Percentiles rank a stretch among this genome's conserved stretches.
phyloP scores from a whole-genome alignment of 1,140 invertebrate genomes.

The Bombus polaris region DNA sequence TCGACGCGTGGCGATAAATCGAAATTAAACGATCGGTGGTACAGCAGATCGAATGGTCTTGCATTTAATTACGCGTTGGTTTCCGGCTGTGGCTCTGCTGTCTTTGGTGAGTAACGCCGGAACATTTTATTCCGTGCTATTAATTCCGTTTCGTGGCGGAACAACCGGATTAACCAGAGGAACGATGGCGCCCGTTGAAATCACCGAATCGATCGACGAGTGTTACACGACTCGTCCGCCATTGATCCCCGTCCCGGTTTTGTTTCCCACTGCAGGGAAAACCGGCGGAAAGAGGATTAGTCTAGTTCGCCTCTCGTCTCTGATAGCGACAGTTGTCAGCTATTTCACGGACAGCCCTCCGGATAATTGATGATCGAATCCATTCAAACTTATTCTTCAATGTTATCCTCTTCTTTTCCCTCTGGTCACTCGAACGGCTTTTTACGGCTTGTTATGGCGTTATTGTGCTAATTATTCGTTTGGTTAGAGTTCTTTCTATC shows the following conservation, averaged over 20 bases:
- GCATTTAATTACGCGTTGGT: slow-evolving; percentile 35
- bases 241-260: slow-evolving; percentile 50
- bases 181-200: slow-evolving; percentile 44
- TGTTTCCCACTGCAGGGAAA: slow-evolving; percentile 21
- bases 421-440: not conserved
- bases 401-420: not conserved
- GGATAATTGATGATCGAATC: slow-evolving; percentile 13
- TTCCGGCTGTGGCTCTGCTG: slow-evolving; percentile 1
- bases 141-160: slow-evolving; percentile 40
- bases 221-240: slow-evolving; percentile 33
- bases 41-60: slow-evolving; percentile 38
- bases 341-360: slow-evolving; percentile 11
- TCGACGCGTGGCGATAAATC: not conserved
- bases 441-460: not conserved
- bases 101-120: not conserved
- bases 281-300: slow-evolving; percentile 35
- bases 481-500: not conserved
- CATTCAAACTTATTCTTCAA: not conserved
- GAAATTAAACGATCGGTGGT: slow-evolving; percentile 20
- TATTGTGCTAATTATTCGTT: not conserved
- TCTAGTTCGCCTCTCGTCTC: slow-evolving; percentile 8
- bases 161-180: slow-evolving; percentile 42
- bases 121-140: slow-evolving; percentile 47
- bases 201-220: slow-evolving; percentile 46
- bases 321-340: slow-evolving; percentile 24